Evolutionary conservation across 2,888 invertebrate species (phyloP), one percentile per base, ranked within the genome.

Genomic region (Agrochola lota): DNA sequence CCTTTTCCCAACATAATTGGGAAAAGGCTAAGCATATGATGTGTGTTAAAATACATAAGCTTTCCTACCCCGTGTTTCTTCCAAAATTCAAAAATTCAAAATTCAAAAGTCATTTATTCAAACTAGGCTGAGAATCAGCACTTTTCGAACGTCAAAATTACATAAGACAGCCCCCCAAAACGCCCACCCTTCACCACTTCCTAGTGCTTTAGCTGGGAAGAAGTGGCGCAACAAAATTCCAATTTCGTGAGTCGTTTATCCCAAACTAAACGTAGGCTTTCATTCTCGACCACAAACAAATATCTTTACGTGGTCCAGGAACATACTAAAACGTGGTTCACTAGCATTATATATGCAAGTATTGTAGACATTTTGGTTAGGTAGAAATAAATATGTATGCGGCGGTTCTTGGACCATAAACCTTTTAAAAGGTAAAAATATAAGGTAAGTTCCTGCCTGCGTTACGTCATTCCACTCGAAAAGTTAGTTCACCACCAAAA

Each of bases 401-500:
- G n/a, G n/a, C n/a, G n/a, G n/a, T 59, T n/a, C 23, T 35, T n/a
- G 7, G 2, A 40, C 49, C 46, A 52, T 30, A 43, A 62, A 77
- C 52, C 9, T 43, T 52, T 30, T 9, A 23, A 46, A 64, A 78
- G 12, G 17, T 6, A 57, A 68, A 59, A 30, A 77, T 40, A 7
- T 40, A 30, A 30, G 40, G 15, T 30, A 6, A 20, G 6, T 40
- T 20, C 7, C n/a, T 59, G 20, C 40, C 30, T 26, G 62, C 17
- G 35, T 57, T 23, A 68, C 68, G 26, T 46, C 1, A 17, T 60
- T 43, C 17, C 23, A 52, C 0, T 30, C 17, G 40, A 77, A 67
- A 69, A 64, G 20, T 35, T 59, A 64, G 20, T 46, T 71, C n/a
- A 26, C 69, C 35, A 52, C 52, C 5, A n/a, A 66, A 71, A 55